phyloP scores from a whole-genome alignment of 2,888 invertebrate genomes.

The Sericinus montela region DNA sequence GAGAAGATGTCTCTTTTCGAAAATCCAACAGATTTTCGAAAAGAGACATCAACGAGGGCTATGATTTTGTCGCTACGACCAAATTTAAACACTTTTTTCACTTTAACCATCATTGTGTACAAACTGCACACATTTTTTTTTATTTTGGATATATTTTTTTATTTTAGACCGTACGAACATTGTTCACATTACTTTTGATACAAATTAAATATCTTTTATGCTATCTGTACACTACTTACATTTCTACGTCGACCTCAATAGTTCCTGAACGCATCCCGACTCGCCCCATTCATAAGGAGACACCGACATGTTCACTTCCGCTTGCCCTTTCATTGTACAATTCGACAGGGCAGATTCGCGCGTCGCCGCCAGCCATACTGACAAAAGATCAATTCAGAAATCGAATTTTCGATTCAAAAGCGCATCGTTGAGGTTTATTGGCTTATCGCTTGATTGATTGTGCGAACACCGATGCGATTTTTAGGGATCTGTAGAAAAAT shows the following conservation, averaged over 20 bases:
- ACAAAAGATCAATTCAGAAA: slow-evolving; percentile 69
- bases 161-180: no score
- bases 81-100: no score
- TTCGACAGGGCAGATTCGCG: slow-evolving; percentile 64
- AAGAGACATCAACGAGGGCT: no score
- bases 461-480: slow-evolving; percentile 63
- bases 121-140: no score
- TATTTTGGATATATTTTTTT: no score
- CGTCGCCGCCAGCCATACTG: slow-evolving; percentile 65
- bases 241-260: slow-evolving; percentile 54
- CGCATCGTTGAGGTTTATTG: slow-evolving; percentile 80
- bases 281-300: slow-evolving; percentile 61
- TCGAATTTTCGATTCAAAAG: slow-evolving; percentile 76
- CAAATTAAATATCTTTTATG: slow-evolving; percentile 2
- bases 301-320: slow-evolving; percentile 67
- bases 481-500: slow-evolving; percentile 21
- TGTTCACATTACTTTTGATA: no score
- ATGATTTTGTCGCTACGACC: no score
- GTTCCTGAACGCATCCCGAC: slow-evolving; percentile 60
- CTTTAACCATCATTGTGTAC: no score
- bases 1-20: no score
- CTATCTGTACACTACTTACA: slow-evolving; percentile 26
- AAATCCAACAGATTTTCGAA: no score
- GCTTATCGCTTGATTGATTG: slow-evolving; percentile 80
- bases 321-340: slow-evolving; percentile 69